Percentiles rank a stretch among this genome's conserved stretches.
phyloP scores from a whole-genome alignment of 2,888 invertebrate species.

The Dioctria rufipes region DNA sequence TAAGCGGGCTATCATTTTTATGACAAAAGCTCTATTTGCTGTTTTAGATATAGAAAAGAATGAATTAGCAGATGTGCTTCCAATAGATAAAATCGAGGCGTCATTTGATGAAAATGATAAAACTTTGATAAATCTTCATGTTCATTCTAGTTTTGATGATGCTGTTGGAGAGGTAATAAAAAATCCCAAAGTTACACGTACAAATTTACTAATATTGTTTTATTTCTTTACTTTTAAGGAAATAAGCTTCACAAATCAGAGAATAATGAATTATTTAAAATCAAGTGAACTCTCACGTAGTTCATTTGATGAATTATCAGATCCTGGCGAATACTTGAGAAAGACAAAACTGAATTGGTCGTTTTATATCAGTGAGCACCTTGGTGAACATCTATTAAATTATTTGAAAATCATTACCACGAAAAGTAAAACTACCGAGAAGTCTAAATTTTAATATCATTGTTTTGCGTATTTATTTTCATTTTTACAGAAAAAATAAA shows the following conservation, averaged over 20 bases:
- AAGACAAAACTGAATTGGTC: conserved; percentile 60
- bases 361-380: conserved; percentile 67
- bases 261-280: conserved; percentile 67
- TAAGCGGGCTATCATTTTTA: conserved; percentile 64
- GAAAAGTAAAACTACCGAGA: conserved; percentile 3
- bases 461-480: conserved; percentile 14
- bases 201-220: too few relatives aligned
- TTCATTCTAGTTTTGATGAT: neutral
- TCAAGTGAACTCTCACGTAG: conserved; percentile 55
- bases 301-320: neutral
- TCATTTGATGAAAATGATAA: conserved; percentile 65
- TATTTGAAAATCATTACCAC: conserved; percentile 65
- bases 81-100: conserved; percentile 65
- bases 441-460: conserved; percentile 17
- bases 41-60: conserved; percentile 66
- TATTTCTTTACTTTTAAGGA: conserved; percentile 60
- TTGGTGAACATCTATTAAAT: conserved; percentile 67
- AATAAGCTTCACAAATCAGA: conserved; percentile 66
- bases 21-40: conserved; percentile 66
- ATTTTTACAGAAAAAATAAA: conserved; percentile 15
- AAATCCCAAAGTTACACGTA: neutral
- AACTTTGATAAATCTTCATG: conserved; percentile 64
- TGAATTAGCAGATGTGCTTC: conserved; percentile 65
- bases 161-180: conserved; percentile 4
- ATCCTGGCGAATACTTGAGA: neutral